phyloP scores from a whole-genome alignment of 1,140 invertebrate species.

The Scaptodrosophila lebanonensis region DNA sequence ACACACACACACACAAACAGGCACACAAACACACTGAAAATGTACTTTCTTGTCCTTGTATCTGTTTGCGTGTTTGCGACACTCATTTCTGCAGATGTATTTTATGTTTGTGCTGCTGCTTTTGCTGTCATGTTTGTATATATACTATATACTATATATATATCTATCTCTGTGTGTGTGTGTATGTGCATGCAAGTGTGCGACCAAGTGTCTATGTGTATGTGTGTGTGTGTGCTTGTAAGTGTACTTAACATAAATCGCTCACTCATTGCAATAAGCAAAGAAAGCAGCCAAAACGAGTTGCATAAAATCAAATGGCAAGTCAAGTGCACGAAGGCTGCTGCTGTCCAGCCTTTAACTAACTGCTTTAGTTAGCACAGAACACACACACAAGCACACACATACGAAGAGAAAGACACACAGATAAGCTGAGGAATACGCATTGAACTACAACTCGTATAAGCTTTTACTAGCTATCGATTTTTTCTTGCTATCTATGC shows the following conservation, averaged over 20 bases:
- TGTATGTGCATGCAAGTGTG: constrained; percentile 4
- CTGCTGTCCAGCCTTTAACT: no score
- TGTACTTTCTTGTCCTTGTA: constrained; percentile 64
- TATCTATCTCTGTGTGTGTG: constrained; percentile 9
- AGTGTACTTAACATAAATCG: constrained; percentile 74
- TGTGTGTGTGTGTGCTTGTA: constrained; percentile 3
- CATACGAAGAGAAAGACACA: no score
- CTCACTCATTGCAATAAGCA: constrained; percentile 56
- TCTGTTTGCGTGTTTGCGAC: constrained; percentile 74
- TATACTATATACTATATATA: no score
- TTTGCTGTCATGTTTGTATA: neutral
- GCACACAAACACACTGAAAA: neutral
- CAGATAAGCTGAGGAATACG: neutral
- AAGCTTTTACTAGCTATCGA: constrained; percentile 46
- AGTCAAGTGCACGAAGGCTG: no score
- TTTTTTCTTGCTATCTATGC: constrained; percentile 17
- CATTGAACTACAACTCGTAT: no score
- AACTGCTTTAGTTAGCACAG: no score
- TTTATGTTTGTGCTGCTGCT: constrained; percentile 37
- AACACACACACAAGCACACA: constrained; percentile 20
- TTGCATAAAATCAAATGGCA: constrained; percentile 67
- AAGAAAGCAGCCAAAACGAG: constrained; percentile 43
- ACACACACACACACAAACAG: constrained; percentile 14
- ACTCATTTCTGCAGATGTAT: constrained; percentile 74
- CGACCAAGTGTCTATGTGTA: neutral